phyloP scores from a whole-genome alignment of 1,140 invertebrate genomes.

The Protaetia brevitarsis region DNA sequence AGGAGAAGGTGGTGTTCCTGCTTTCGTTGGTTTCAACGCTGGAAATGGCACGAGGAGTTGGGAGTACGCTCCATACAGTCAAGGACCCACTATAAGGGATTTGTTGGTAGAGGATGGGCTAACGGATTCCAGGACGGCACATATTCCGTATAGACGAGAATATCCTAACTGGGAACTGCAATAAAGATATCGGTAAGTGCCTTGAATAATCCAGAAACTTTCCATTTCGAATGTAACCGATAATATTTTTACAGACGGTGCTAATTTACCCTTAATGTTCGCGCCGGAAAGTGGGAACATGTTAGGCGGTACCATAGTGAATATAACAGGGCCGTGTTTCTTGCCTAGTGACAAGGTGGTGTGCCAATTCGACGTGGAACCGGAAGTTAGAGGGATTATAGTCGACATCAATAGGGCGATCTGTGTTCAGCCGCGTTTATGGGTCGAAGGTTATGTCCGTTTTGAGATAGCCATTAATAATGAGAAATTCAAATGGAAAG shows the following conservation, averaged over 20 bases:
- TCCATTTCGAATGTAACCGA: no score
- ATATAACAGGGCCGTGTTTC: conserved; percentile 93
- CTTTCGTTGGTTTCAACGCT: conserved; percentile 92
- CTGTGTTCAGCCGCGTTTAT: conserved; percentile 84
- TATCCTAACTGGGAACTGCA: conserved; percentile 87
- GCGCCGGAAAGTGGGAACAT: conserved; percentile 93
- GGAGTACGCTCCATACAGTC: conserved; percentile 89
- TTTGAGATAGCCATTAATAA: conserved; percentile 84
- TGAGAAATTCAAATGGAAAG: conserved; percentile 84
- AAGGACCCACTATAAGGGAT: conserved; percentile 78
- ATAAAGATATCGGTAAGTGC: conserved; percentile 79
- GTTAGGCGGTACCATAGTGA: conserved; percentile 91
- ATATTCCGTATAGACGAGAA: conserved; percentile 94
- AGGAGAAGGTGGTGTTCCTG: conserved; percentile 82
- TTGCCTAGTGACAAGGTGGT: conserved; percentile 66
- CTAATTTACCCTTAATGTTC: conserved; percentile 77
- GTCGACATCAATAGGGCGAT: conserved; percentile 79
- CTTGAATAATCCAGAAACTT: no score
- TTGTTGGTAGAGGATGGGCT: conserved; percentile 79
- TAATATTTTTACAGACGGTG: conserved; percentile 60
- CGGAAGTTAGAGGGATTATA: conserved; percentile 69
- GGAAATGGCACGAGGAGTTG: conserved; percentile 89
- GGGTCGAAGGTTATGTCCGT: conserved; percentile 86
- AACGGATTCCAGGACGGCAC: conserved; percentile 85
- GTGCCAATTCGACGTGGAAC: conserved; percentile 75